Evolutionary conservation across 2,797 vertebrate genomes (phyloP).

Genomic region (Jordanella pulchra): DNA sequence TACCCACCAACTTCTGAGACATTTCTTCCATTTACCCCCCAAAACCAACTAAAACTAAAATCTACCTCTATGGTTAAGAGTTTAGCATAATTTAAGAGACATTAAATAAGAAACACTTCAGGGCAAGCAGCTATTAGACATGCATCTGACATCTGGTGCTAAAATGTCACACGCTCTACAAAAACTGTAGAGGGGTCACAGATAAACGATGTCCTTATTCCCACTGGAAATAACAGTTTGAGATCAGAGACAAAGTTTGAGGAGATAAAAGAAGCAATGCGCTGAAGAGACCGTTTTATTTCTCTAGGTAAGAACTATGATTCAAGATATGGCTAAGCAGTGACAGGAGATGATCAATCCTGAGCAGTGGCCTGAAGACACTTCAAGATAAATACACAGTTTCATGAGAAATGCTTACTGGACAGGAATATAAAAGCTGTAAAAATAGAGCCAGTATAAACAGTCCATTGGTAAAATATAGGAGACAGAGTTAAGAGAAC

Average conservation of each 20-base stretch:
- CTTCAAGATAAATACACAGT: conserved; percentile 17
- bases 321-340: conserved; percentile 10
- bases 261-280: conserved; percentile 35
- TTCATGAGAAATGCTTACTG: conserved; percentile 7
- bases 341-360: conserved; percentile 23
- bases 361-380: conserved; percentile 9
- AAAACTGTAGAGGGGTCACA: not conserved
- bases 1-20: not conserved
- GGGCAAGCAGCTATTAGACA: not conserved
- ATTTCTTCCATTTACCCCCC: not conserved
- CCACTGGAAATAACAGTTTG: conserved; percentile 4
- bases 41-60: not conserved
- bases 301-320: conserved; percentile 27
- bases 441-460: conserved; percentile 1
- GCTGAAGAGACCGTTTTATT: conserved; percentile 18
- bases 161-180: not conserved
- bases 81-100: not conserved
- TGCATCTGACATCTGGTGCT: not conserved
- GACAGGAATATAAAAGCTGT: conserved; percentile 9
- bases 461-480: not conserved
- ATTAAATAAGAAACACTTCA: not conserved
- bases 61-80: not conserved
- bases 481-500: not conserved
- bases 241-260: conserved; percentile 40
- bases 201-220: not conserved